Base-by-base conservation (phyloP, 1,140 invertebrate species). In the Capitella teleta region DNA sequence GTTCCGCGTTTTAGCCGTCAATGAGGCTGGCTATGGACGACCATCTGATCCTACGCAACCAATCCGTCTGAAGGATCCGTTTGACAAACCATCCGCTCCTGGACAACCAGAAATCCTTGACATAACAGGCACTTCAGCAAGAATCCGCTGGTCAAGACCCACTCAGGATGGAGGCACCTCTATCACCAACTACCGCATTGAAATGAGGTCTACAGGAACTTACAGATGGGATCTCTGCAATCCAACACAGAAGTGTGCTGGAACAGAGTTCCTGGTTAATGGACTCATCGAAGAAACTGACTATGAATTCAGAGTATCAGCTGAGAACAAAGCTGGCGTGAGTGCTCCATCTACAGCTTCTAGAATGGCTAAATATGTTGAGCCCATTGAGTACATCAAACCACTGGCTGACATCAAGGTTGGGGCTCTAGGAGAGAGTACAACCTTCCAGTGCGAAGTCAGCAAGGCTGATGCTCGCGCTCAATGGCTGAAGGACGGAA, bases 291-390 rank as follows among this genome's bases (percentile, higher is more conserved):
- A 97, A 74, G 90, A 88, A 26, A 87, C 93, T 62, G 89, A 95
- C 70, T 98, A 98, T 66, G 89, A 96, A 70, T 98, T 98, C 78
- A 80, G 95, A 49, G 82, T 99, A 0, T 86, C 88, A 67, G 94
- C 95, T 18, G 85, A 97, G 1, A 98, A 98, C 72, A 92, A 95
- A 64, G 93, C 87, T 23, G 95, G 94, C 19, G 80, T 81, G 47
- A 86, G 92, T 53, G 89, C 94, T 70, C 94, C 92, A 6, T 89
- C 88, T 41, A 86, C 95, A 43, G 78, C 87, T 10, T 93, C 90
- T 0, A 78, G 83, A 45, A 77, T 83, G 12, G 82, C 94, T 41
- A 83, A 81, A 51, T 96, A 83, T 68, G 80, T 48, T 10, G 52
- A 53, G 34, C 40, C 47, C 19, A 34, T 56, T n/a, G 43, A 42